Conservation (phyloP, 2,888 invertebrate species). For the Andrena praecox region DNA sequence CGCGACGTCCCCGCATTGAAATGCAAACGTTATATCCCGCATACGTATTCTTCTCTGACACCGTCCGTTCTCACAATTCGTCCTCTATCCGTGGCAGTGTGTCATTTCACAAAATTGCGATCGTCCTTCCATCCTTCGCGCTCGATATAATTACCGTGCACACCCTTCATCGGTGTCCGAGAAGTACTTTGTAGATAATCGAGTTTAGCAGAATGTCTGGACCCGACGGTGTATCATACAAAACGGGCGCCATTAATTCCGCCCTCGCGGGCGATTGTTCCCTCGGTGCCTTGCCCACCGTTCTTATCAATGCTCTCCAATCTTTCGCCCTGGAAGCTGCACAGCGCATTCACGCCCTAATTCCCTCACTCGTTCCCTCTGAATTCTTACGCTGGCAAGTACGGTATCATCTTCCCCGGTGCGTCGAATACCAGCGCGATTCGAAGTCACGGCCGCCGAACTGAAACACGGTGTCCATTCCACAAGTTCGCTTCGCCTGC, state of each 20-base stretch:
- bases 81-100: neutral
- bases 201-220: neutral
- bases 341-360: constrained; percentile 6
- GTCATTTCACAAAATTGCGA: neutral
- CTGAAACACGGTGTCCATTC: neutral
- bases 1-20: constrained; percentile 15
- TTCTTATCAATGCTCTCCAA: neutral
- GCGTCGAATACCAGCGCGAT: neutral
- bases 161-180: neutral
- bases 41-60: neutral
- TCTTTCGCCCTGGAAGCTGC: constrained; percentile 29
- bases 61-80: neutral
- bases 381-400: neutral
- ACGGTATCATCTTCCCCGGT: neutral
- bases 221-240: constrained; percentile 5
- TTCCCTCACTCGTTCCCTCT: constrained; percentile 1
- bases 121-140: neutral
- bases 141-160: constrained; percentile 18
- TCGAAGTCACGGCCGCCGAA: neutral
- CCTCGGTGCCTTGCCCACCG: neutral
- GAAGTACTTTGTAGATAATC: neutral
- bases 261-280: constrained; percentile 36
- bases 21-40: constrained; percentile 29
- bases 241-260: constrained; percentile 43
- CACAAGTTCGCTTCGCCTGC: neutral